Percentiles rank a stretch among this genome's conserved stretches.
Conservation (phyloP, 2,888 invertebrate species). For the Chouioia cunea region DNA sequence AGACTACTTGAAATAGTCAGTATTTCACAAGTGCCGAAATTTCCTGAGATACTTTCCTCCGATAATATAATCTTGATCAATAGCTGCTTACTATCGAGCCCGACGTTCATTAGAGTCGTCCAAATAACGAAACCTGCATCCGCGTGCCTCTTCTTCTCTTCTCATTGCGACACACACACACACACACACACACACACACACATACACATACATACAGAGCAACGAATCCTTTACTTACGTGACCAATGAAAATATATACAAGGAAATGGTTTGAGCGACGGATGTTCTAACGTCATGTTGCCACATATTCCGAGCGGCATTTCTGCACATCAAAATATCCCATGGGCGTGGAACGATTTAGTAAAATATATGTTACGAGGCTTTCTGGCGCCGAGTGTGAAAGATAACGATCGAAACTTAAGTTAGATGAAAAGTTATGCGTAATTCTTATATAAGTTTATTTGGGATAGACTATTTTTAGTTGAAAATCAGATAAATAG, state of each 20-base stretch:
- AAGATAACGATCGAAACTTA: background rate
- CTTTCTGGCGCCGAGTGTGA: conserved; percentile 1
- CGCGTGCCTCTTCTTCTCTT: conserved; percentile 12
- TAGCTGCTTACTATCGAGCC: conserved; percentile 13
- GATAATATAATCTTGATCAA: conserved; percentile 35
- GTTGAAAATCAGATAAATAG: too few relatives aligned
- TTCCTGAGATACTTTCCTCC: conserved; percentile 19
- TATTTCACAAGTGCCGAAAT: conserved; percentile 23
- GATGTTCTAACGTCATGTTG: background rate
- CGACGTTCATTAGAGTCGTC: conserved; percentile 12
- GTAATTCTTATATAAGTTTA: background rate
- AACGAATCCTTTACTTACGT: conserved; percentile 6
- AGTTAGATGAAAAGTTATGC: too few relatives aligned
- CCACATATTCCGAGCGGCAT: background rate
- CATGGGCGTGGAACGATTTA: background rate
- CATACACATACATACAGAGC: background rate
- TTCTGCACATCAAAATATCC: conserved; percentile 1
- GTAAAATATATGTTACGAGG: background rate
- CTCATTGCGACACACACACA: background rate
- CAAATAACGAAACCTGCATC: conserved; percentile 26
- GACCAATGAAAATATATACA: conserved; percentile 21
- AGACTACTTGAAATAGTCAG: background rate
- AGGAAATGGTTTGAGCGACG: background rate
- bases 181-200: background rate
- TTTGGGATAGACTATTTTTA: background rate